Evolutionary conservation across 2,113 vertebrate species (phyloP).

Genomic region (Neodontobutis hainanensis): DNA sequence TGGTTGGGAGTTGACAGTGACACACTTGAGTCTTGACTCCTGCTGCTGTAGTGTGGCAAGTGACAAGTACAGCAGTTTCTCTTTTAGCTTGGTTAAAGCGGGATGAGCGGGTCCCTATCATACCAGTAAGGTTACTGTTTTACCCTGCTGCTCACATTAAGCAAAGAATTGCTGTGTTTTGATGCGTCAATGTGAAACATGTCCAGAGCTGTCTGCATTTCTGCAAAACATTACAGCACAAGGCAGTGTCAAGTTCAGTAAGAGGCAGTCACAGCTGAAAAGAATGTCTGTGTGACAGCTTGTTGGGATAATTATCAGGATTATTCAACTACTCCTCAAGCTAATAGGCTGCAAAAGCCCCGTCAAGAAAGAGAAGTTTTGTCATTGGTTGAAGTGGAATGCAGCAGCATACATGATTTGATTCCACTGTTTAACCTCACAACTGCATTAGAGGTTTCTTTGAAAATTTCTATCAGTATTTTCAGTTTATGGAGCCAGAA

Average conservation of each 20-base stretch:
- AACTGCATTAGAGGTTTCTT: too few relatives aligned
- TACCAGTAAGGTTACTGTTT: conserved; percentile 74
- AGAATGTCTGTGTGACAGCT: too few relatives aligned
- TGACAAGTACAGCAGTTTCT: not conserved
- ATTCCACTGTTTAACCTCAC: too few relatives aligned
- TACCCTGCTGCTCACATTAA: conserved; percentile 37
- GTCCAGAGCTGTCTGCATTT: conserved; percentile 41
- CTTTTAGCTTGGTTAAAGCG: not conserved
- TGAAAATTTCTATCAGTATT: too few relatives aligned
- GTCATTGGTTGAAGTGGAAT: too few relatives aligned
- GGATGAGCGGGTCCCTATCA: conserved; percentile 45
- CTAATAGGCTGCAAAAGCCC: too few relatives aligned
- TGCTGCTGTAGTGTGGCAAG: conserved; percentile 3
- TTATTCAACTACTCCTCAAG: too few relatives aligned
- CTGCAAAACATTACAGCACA: conserved; percentile 33
- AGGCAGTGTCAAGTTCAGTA: not conserved
- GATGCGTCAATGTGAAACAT: not conserved
- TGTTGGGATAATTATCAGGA: too few relatives aligned
- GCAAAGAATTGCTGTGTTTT: not conserved
- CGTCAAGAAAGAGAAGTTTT: too few relatives aligned
- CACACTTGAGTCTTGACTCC: not conserved
- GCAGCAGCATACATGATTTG: too few relatives aligned
- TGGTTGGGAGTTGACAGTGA: not conserved
- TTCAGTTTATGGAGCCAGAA: too few relatives aligned
- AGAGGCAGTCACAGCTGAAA: too few relatives aligned